Conservation (phyloP, 2,113 vertebrate genomes). For the Xenopus borealis region DNA sequence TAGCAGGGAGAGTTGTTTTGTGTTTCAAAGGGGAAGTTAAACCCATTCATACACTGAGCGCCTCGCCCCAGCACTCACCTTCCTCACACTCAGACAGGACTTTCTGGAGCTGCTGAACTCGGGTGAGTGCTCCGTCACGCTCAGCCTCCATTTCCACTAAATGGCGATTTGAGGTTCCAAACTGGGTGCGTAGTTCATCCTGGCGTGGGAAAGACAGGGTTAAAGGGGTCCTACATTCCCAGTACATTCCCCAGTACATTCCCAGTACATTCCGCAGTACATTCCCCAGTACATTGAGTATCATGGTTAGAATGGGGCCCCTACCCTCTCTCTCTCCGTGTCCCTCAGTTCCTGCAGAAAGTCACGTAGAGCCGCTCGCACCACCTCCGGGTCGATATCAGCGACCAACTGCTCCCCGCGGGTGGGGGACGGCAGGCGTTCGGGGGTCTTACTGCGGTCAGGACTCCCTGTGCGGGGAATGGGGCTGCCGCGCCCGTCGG, state of each 20-base stretch:
- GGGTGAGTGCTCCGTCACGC: slow-evolving; percentile 60
- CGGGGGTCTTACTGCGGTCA: slow-evolving; percentile 68
- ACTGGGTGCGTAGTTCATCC: slow-evolving; percentile 77
- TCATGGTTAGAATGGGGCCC: not conserved
- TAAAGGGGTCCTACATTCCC: too few species aligned
- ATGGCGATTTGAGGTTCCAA: slow-evolving; percentile 56
- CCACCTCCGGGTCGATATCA: slow-evolving; percentile 76
- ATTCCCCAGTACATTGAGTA: too few species aligned
- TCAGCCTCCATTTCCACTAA: slow-evolving; percentile 73
- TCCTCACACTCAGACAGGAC: slow-evolving; percentile 74
- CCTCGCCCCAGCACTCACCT: slow-evolving; percentile 57
- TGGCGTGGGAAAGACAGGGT: slow-evolving; percentile 20
- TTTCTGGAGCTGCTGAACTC: slow-evolving; percentile 74
- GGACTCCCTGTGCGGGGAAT: slow-evolving; percentile 54
- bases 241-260: not conserved
- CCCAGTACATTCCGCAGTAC: not conserved
- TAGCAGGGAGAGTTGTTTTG: not conserved
- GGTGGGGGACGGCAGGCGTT: slow-evolving; percentile 52
- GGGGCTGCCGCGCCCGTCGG: slow-evolving; percentile 46
- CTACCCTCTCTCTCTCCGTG: slow-evolving; percentile 78
- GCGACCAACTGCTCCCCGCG: slow-evolving; percentile 46
- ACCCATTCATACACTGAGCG: not conserved
- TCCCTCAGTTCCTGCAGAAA: slow-evolving; percentile 84
- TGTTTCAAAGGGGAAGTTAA: too few species aligned
- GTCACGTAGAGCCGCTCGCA: slow-evolving; percentile 75